Evolutionary conservation across 2,113 vertebrate species (phyloP).

Genomic region (Cryptomyrus ogoouensis): DNA sequence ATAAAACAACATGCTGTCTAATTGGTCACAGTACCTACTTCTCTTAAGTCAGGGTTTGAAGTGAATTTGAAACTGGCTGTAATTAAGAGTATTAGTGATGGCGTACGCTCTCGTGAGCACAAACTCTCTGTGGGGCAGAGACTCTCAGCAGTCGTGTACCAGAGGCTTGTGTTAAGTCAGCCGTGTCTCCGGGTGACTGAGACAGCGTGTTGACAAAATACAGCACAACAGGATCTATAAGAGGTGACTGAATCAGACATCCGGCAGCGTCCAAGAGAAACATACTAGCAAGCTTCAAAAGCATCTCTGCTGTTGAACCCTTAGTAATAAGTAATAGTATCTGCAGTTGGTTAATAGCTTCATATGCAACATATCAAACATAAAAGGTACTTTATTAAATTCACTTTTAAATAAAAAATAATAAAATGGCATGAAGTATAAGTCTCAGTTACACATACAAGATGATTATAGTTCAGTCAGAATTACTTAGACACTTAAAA

Average conservation of each 20-base stretch:
- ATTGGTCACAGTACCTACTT: constrained; percentile 2
- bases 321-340: background rate
- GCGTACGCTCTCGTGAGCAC: background rate
- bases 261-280: background rate
- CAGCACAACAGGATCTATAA: background rate
- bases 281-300: background rate
- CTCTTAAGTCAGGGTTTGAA: background rate
- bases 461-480: background rate
- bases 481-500: background rate
- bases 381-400: background rate
- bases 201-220: background rate
- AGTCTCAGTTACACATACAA: background rate
- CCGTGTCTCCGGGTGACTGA: background rate
- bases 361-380: background rate
- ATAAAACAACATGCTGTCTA: background rate
- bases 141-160: background rate
- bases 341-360: background rate
- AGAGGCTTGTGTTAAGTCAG: background rate
- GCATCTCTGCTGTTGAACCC: background rate
- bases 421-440: background rate
- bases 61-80: background rate
- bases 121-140: background rate
- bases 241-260: background rate
- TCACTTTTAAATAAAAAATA: background rate
- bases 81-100: constrained; percentile 6